Conservation (phyloP, 2,113 vertebrate species). For the Oryctolagus cuniculus region DNA sequence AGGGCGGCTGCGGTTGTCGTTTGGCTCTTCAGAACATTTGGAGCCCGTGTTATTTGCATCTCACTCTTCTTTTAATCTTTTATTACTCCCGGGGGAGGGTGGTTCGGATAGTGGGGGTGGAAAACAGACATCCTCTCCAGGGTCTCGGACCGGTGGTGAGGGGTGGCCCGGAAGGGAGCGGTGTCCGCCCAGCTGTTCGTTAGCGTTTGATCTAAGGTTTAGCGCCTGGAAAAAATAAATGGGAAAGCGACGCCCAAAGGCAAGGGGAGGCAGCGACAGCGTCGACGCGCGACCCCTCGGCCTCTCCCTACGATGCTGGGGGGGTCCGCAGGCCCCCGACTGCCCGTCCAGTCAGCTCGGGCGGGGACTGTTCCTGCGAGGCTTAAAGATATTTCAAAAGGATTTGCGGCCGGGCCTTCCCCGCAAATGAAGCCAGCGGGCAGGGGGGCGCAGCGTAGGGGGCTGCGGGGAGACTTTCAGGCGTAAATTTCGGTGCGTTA, state of each 20-base stretch:
- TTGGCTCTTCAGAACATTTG: slow-evolving; percentile 47
- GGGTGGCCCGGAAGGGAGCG: slow-evolving; percentile 63
- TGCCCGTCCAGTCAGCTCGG: background rate
- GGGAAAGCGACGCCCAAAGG: background rate
- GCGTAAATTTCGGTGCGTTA: slow-evolving; percentile 57
- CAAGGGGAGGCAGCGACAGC: background rate
- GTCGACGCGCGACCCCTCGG: background rate
- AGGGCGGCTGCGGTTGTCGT: background rate
- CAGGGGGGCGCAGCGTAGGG: background rate
- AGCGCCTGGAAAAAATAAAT: slow-evolving; percentile 57
- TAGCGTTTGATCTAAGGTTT: slow-evolving; percentile 58
- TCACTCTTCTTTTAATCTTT: slow-evolving; percentile 64
- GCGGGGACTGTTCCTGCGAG: background rate
- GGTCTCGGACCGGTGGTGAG: slow-evolving; percentile 49
- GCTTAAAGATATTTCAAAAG: slow-evolving; percentile 8
- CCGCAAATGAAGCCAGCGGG: background rate
- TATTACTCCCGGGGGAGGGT: background rate
- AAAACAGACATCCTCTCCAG: slow-evolving; percentile 41
- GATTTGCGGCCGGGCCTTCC: background rate
- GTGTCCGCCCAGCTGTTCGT: slow-evolving; percentile 70
- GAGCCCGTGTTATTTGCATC: background rate
- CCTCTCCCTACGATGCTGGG: background rate
- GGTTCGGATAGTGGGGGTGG: slow-evolving; percentile 8
- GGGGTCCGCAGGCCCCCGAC: no score
- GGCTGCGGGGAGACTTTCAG: background rate